Conservation (phyloP, 2,797 vertebrate species). For the Synanceia verrucosa region DNA sequence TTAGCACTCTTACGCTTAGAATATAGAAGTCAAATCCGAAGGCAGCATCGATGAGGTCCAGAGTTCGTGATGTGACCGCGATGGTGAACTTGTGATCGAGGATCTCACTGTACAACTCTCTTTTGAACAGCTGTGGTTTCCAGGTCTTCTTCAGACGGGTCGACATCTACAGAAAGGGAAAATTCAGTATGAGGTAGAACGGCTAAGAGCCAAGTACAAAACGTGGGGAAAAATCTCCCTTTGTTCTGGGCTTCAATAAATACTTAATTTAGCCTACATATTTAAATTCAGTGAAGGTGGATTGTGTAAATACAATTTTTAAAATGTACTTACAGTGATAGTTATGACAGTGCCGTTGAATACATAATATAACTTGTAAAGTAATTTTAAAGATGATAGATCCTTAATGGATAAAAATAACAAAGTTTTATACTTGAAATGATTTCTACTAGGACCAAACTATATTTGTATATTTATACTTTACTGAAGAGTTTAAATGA, state of each 20-base stretch:
- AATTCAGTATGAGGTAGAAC: not conserved
- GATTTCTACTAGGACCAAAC: not conserved
- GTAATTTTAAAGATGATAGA: not conserved
- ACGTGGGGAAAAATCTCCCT: not conserved
- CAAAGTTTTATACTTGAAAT: not conserved
- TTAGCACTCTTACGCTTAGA: slow-evolving; percentile 82
- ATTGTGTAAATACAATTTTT: not conserved
- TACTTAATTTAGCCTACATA: not conserved
- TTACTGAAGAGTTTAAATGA: not conserved
- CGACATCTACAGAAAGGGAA: slow-evolving; percentile 77
- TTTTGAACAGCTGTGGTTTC: slow-evolving; percentile 91
- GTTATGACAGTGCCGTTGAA: not conserved
- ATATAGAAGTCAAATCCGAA: slow-evolving; percentile 96
- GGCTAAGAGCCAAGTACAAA: too few relatives aligned
- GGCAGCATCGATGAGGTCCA: slow-evolving; percentile 90
- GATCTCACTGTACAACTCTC: slow-evolving; percentile 95
- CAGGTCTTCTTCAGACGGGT: slow-evolving; percentile 87
- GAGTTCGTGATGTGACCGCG: slow-evolving; percentile 87
- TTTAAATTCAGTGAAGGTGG: not conserved
- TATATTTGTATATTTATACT: not conserved
- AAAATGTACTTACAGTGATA: not conserved
- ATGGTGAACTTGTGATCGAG: slow-evolving; percentile 88
- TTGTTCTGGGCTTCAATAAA: not conserved
- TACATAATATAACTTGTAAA: not conserved
- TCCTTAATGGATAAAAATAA: not conserved